Evolutionary conservation across 2,888 invertebrate species (phyloP).

Genomic region (Meloe dianella): DNA sequence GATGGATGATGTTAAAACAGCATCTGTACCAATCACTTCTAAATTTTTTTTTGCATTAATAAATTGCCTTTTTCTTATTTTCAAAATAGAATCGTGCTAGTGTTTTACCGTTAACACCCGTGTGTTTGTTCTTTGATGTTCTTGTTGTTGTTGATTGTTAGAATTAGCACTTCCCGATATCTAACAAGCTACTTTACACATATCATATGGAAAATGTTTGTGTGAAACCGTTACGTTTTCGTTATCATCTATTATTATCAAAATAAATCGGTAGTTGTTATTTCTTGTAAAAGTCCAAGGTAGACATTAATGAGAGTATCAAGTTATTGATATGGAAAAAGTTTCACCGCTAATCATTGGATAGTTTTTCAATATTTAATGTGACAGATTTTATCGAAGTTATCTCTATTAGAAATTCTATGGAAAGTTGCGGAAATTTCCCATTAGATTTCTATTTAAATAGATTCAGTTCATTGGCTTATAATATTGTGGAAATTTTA

Average conservation of each 20-base stretch:
- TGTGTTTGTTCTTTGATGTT: not conserved
- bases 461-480: not conserved
- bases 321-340: not conserved
- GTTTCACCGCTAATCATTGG: not conserved
- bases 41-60: not conserved
- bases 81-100: slow-evolving; percentile 7
- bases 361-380: not conserved
- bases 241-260: not conserved
- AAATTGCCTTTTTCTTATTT: not conserved
- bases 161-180: slow-evolving; percentile 30
- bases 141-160: slow-evolving; percentile 18
- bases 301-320: not conserved
- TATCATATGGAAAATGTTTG: not conserved
- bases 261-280: no score
- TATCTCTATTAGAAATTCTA: not conserved
- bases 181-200: slow-evolving; percentile 5
- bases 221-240: slow-evolving; percentile 7
- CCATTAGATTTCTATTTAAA: not conserved
- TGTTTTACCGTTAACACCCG: slow-evolving; percentile 10
- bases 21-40: not conserved
- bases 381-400: slow-evolving; percentile 1
- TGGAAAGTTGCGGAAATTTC: not conserved
- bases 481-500: no score
- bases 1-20: not conserved
- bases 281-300: not conserved